phyloP scores from a whole-genome alignment of 2,888 invertebrate genomes.

The Carabus problematicus region DNA sequence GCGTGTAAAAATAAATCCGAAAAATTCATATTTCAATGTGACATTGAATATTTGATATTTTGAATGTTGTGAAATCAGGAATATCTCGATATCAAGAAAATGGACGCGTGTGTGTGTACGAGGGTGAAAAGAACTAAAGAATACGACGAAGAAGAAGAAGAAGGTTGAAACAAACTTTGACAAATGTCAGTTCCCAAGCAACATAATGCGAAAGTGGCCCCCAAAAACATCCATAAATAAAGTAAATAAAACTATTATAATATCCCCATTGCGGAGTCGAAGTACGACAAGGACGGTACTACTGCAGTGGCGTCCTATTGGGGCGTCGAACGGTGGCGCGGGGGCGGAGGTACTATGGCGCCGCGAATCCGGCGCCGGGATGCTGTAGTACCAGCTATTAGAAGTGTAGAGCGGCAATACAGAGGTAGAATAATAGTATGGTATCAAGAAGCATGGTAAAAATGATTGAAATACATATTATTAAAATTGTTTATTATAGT shows the following conservation, averaged over 20 bases:
- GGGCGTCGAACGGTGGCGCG: slow-evolving; percentile 17
- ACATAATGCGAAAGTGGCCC: slow-evolving; percentile 50
- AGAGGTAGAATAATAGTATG: background rate
- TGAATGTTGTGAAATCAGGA: no score
- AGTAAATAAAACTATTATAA: slow-evolving; percentile 57
- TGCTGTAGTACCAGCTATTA: slow-evolving; percentile 16
- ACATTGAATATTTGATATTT: no score
- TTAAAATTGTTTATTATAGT: no score
- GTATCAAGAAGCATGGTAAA: no score
- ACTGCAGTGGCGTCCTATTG: background rate
- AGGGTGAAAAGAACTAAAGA: no score
- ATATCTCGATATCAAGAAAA: no score
- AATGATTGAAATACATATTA: no score
- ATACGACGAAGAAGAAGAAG: slow-evolving; percentile 1
- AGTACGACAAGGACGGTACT: slow-evolving; percentile 18
- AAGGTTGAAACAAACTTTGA: slow-evolving; percentile 36
- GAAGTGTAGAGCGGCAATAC: slow-evolving; percentile 19
- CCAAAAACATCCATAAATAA: slow-evolving; percentile 60
- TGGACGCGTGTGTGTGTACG: no score
- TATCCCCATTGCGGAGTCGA: slow-evolving; percentile 43
- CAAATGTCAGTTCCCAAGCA: slow-evolving; percentile 38
- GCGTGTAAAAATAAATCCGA: no score
- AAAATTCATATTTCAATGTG: no score
- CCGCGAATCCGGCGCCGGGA: slow-evolving; percentile 27
- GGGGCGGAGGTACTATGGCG: slow-evolving; percentile 8